These are phyloP conservation scores for Nyctibius grandis DNA, from an alignment of 2,797 vertebrate species.

Conservation along the genomic window DNA sequence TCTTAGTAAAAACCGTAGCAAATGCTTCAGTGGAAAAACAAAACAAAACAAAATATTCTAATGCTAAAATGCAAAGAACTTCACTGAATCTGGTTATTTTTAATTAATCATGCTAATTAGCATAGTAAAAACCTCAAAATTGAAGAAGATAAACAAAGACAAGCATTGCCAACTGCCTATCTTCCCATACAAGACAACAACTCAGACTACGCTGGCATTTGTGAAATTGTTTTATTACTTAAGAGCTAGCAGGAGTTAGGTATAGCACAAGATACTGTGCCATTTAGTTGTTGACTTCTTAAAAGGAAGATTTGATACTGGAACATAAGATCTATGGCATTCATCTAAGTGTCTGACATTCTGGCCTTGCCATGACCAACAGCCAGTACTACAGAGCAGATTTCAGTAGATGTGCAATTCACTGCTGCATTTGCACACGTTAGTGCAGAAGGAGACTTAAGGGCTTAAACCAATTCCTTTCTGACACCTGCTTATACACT, in stretches of 20 bases:
- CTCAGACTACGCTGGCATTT: background rate
- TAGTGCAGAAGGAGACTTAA: background rate
- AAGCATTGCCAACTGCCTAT: background rate
- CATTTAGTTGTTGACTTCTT: background rate
- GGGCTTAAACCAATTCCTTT: background rate
- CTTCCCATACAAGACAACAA: background rate
- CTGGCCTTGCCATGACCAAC: background rate
- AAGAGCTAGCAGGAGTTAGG: background rate
- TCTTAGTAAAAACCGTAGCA: background rate
- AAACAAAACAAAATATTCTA: background rate
- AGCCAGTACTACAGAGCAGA: background rate
- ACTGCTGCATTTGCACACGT: background rate
- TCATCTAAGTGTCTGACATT: background rate
- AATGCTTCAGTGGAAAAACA: background rate
- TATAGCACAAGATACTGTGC: background rate
- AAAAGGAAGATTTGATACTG: background rate
- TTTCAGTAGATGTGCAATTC: background rate
- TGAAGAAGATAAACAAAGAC: background rate
- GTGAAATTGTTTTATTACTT: background rate
- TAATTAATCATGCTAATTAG: background rate
- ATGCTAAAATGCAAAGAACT: background rate
- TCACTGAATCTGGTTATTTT: background rate
- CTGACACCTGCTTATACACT: background rate
- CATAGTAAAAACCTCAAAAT: background rate
- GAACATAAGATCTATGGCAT: background rate